Evolutionary conservation across 2,888 invertebrate genomes (phyloP), one percentile per base, ranked within the genome.

Genomic region (Papilio protenor): DNA sequence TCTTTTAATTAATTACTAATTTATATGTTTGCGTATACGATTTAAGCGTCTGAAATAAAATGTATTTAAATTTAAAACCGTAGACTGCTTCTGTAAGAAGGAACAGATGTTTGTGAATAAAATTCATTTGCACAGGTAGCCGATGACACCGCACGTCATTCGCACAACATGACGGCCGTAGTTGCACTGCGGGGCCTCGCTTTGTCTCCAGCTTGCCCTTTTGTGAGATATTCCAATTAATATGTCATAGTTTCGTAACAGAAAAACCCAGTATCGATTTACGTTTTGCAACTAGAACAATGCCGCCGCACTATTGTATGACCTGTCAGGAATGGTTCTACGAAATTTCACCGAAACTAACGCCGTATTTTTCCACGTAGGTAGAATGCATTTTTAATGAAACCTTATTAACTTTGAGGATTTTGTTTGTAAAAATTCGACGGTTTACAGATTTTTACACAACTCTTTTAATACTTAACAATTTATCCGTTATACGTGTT

Each of bases 191-290:
- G 81, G 83, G 83, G 79, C 81, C 81, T 33, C 79, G 78, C 86
- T 89, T 90, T 90, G 89, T 89, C 86, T 84, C 81, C 81, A 79
- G 80, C 81, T 64, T 84, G 79, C 82, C 85, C 88, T 87, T 90
- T 90, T 91, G 89, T 89, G 85, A 86, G 86, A 85, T 87, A 89
- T 89, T 90, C 87, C 90, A 90, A 91, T 91, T 90, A 90, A 89
- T 87, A 88, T 84, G 86, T 87, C 88, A 88, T 85, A 87, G 83
- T 85, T 87, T 83, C 82, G 81, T 81, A 77, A 80, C 77, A 82
- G 82, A 84, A 87, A 86, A 77, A 70, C 70, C 55, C 82, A 80
- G 77, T 84, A 87, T 87, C 85, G 84, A 86, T 87, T 85, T 84
- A 81, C 81, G 80, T 83, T 82, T 78, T 78, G 77, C 84, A 85